phyloP scores from a whole-genome alignment of 2,113 vertebrate species.

The Coracopsis vasa region DNA sequence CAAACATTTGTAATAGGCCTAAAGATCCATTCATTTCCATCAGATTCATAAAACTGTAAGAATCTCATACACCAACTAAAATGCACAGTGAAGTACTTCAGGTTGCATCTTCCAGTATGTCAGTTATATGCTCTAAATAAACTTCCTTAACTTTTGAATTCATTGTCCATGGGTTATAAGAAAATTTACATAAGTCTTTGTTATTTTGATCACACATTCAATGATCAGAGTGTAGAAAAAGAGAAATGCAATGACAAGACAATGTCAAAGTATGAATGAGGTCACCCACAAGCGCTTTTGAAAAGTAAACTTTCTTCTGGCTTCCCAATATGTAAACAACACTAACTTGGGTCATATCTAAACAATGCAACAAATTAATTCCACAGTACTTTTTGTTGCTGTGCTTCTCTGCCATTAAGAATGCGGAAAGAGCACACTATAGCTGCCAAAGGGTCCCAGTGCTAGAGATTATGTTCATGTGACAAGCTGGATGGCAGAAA shows the following conservation, averaged over 20 bases:
- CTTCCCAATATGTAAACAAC: background rate
- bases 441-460: background rate
- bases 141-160: background rate
- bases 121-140: background rate
- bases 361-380: background rate
- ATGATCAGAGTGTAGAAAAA: background rate
- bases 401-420: background rate
- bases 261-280: background rate
- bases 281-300: background rate
- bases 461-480: background rate
- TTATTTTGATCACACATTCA: background rate
- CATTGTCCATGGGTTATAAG: background rate
- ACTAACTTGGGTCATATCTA: background rate
- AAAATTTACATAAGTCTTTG: background rate
- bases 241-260: background rate
- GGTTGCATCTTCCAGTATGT: background rate
- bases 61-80: background rate
- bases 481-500: background rate
- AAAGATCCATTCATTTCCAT: background rate
- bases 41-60: background rate
- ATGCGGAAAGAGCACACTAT: background rate
- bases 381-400: background rate
- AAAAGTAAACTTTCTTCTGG: background rate
- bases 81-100: background rate
- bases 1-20: background rate